Conservation (phyloP, 2,113 vertebrate species). For the Arizona elegans region DNA sequence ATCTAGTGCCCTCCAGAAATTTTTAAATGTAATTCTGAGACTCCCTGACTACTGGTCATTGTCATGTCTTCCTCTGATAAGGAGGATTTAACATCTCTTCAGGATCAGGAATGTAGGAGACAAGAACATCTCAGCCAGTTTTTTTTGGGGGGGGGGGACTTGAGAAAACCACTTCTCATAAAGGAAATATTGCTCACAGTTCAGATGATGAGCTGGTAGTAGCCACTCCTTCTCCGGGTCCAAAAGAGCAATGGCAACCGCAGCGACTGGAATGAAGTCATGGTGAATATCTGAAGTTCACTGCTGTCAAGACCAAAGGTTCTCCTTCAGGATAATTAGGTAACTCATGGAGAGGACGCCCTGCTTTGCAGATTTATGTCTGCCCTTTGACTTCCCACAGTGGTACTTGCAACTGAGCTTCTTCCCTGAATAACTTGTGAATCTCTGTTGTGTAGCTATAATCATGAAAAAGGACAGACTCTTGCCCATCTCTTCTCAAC, state of each 20-base stretch:
- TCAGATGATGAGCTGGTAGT: neutral
- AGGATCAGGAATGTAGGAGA: neutral
- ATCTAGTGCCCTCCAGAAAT: neutral
- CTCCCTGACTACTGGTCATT: neutral
- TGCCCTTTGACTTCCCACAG: neutral
- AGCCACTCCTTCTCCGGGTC: neutral
- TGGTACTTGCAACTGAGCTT: neutral
- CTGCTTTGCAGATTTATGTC: neutral
- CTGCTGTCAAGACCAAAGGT: neutral
- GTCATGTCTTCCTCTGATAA: neutral
- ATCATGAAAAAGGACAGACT: neutral
- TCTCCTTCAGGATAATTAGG: neutral
- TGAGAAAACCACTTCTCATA: neutral
- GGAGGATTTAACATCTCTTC: neutral
- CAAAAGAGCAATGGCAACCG: neutral
- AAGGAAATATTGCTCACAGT: neutral
- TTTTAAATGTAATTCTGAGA: neutral
- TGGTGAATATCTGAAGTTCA: neutral
- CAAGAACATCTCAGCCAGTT: neutral
- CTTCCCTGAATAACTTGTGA: neutral
- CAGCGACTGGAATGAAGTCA: neutral
- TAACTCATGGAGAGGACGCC: neutral
- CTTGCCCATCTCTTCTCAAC: neutral
- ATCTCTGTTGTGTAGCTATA: neutral
- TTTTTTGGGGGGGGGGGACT: neutral